A percentile compares a stretch with the other conserved stretches of the same genome.
Evolutionary conservation across 2,113 vertebrate genomes (phyloP).

Genomic region (Eptatretus burgeri): DNA sequence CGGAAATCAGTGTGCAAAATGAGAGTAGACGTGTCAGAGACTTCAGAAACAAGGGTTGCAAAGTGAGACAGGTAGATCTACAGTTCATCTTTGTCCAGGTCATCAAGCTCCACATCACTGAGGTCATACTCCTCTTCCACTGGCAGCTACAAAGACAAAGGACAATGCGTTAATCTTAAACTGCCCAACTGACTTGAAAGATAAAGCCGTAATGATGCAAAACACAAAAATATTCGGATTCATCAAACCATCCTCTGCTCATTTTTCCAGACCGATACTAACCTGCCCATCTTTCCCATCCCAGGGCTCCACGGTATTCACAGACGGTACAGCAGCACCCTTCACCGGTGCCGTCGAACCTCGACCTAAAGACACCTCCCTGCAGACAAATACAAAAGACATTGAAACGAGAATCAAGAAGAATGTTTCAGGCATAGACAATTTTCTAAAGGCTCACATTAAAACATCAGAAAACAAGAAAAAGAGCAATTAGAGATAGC

Average conservation of each 20-base stretch:
- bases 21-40: no score
- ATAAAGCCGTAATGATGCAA: not conserved
- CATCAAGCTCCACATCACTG: conserved; percentile 64
- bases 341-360: conserved; percentile 55
- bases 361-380: conserved; percentile 70
- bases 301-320: conserved; percentile 41
- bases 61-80: conserved; percentile 12
- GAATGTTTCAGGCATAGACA: not conserved
- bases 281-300: conserved; percentile 83
- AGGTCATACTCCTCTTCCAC: conserved; percentile 74
- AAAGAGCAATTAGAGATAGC: no score
- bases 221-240: not conserved
- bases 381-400: conserved; percentile 12
- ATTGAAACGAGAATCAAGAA: not conserved
- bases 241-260: not conserved
- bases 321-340: conserved; percentile 39
- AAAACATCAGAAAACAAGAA: conserved; percentile 6
- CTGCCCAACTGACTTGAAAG: not conserved
- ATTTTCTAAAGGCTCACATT: not conserved
- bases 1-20: no score
- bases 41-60: no score
- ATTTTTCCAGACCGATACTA: conserved; percentile 12
- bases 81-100: conserved; percentile 33
- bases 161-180: not conserved
- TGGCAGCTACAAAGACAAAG: conserved; percentile 29